Conservation (phyloP, 2,888 invertebrate genomes). For the Rhagium mordax region DNA sequence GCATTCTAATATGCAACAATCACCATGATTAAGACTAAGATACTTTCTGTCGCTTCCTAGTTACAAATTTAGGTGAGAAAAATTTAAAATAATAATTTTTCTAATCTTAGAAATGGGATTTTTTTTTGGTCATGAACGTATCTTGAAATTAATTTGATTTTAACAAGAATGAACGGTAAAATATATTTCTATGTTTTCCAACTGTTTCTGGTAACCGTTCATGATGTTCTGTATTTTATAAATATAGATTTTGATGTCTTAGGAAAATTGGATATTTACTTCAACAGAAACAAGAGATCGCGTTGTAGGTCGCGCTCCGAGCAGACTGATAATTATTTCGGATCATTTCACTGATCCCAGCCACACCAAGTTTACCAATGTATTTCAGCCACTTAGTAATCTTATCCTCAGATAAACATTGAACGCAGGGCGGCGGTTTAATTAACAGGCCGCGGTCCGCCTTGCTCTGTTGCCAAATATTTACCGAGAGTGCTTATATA, state of each 20-base stretch:
- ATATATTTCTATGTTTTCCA: no score
- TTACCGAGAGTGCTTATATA: slow-evolving; percentile 8
- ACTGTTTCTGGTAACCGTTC: no score
- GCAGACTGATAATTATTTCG: background rate
- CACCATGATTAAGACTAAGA: no score
- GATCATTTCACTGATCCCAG: slow-evolving; percentile 6
- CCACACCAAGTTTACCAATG: background rate
- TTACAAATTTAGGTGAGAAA: no score
- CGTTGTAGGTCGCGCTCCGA: background rate
- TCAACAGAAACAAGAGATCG: background rate
- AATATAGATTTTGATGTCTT: background rate
- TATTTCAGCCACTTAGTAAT: background rate
- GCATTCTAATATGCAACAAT: no score
- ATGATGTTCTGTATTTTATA: no score
- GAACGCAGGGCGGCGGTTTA: background rate
- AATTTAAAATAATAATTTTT: no score
- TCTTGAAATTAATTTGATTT: no score
- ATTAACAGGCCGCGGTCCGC: slow-evolving; percentile 3
- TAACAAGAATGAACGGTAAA: no score
- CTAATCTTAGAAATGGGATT: no score
- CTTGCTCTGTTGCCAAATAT: background rate
- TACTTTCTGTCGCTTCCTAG: no score
- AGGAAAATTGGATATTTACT: background rate
- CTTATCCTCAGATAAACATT: slow-evolving; percentile 12
- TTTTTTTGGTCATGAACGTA: no score